Evolutionary conservation across 2,888 invertebrate genomes (phyloP), one percentile per base, ranked within the genome.

Genomic region (Apamea epomidion): DNA sequence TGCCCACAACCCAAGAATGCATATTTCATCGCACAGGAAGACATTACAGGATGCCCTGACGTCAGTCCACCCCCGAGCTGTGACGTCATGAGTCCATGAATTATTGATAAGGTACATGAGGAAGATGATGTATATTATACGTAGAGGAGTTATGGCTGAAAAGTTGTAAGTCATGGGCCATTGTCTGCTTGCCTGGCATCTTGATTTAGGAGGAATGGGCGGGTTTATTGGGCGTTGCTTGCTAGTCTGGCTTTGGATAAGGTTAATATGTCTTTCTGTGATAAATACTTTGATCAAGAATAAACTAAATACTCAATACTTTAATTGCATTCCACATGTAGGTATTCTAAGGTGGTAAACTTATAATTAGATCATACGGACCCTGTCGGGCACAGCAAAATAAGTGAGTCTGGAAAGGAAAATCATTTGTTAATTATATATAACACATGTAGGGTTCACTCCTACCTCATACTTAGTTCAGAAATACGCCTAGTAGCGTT

Each of bases 41-140:
- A 54, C 77, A 81, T 81, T 68, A 76, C 83, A 90, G 89, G 90
- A 90, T 84, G 80, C 72, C 64, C 32, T 89, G 75, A 84, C 89
- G 81, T 81, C 83, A 80, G 68, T 60, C 60, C 76, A 82, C 75
- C 88, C 89, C 80, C 76, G 67, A 60, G 32, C 60, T 72, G 21
- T 90, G 90, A 89, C 90, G 89, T 90, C 90, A 90, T 69, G 37
- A n/a, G 7, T 5, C 45, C 71, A 89, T 89, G 85, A 89, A 89
- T 89, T 83, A 88, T 88, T 88, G 67, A 89, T 84, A 73, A 84
- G 64, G 18, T n/a, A 76, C 73, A 65, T 71, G 80, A 87, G 75
- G 73, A 76, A 74, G 83, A 67, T 82, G 62, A 86, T 85, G 69
- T 74, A 64, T 72, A 58, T 37, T 37, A 32, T 54, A 42, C n/a